Base-by-base conservation (phyloP, 2,797 vertebrate genomes). In the Siniperca scherzeri region DNA sequence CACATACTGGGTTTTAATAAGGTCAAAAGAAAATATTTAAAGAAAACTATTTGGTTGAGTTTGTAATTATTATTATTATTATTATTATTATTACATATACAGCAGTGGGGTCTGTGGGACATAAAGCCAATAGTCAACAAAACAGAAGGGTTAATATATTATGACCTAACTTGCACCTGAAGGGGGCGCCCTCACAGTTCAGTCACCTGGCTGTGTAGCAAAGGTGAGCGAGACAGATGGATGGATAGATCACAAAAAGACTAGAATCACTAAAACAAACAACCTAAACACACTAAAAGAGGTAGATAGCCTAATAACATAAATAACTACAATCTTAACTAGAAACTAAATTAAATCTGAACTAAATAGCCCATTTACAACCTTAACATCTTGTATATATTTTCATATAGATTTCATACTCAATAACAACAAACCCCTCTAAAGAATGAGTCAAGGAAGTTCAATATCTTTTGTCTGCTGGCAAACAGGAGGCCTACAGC, bases 171-270 rank as follows among this genome's bases (percentile, higher is more conserved):
- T 56, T 66, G 3, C 11, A 79, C 91, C 93, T 90, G 86, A 81
- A 89, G 94, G 90, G 93, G 93, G 94, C 89, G 93, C 93, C 59
- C 71, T 87, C 62, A 78, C 52, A 46, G 77, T 50, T 83, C 42
- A 79, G 27, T 81, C 79, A 91, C 80, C 81, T 91, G 77, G 42
- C 70, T 69, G 25, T 59, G 53, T 44, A 38, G 56, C 1, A 38
- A 59, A 85, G 70, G 75, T 74, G 38, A 83, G 40, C 52, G 5
- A 12, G 19, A 55, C 25, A 60, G 56, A 44, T 40, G 33, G 48
- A 57, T 14, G 10, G 38, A 36, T 22, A 40, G 7, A 78, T 30
- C 13, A 72, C 57, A 52, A 30, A 55, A 30, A 30, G 30, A 30
- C 30, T 3, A 30, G 30, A 30, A 30, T 30, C 30, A 30, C 30